These are phyloP conservation scores for Himalopsyche japonica DNA, from an alignment of 2,888 invertebrate genomes.

Conservation along the genomic window DNA sequence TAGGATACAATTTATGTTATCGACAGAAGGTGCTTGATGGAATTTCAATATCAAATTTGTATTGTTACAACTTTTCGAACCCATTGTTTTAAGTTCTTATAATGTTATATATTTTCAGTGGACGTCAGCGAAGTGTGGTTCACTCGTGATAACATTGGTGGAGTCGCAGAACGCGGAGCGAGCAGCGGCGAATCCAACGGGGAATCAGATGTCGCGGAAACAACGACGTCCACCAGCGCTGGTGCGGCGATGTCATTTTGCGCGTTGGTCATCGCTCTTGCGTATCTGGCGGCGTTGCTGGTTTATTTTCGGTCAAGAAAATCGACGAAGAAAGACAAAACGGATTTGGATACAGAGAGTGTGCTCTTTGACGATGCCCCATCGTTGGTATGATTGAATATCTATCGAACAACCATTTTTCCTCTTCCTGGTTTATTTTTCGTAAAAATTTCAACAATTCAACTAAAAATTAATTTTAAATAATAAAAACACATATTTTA, in stretches of 20 bases:
- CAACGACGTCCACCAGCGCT: not conserved
- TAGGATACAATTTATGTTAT: not conserved
- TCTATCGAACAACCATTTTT: too few relatives aligned
- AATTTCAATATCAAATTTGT: not conserved
- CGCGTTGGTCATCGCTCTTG: slow-evolving; percentile 18
- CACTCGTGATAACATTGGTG: slow-evolving; percentile 34
- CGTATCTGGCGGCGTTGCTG: slow-evolving; percentile 20
- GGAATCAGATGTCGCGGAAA: slow-evolving; percentile 51
- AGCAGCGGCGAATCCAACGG: slow-evolving; percentile 48
- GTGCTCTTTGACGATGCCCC: not conserved
- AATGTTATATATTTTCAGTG: not conserved
- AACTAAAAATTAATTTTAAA: too few relatives aligned
- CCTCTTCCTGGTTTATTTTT: too few relatives aligned
- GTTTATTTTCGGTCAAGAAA: slow-evolving; percentile 20
- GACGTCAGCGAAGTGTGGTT: slow-evolving; percentile 37
- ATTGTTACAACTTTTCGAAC: too few relatives aligned
- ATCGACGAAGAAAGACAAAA: not conserved
- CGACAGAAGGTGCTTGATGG: not conserved
- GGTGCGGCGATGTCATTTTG: slow-evolving; percentile 25
- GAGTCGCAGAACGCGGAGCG: slow-evolving; percentile 42
- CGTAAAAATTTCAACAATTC: too few relatives aligned
- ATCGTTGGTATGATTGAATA: not conserved
- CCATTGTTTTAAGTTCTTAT: too few relatives aligned
- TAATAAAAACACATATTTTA: too few relatives aligned
- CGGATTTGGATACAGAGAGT: not conserved